These are phyloP conservation scores for Athrips mouffetella DNA, from an alignment of 2,888 invertebrate species.

Conservation along the genomic window DNA sequence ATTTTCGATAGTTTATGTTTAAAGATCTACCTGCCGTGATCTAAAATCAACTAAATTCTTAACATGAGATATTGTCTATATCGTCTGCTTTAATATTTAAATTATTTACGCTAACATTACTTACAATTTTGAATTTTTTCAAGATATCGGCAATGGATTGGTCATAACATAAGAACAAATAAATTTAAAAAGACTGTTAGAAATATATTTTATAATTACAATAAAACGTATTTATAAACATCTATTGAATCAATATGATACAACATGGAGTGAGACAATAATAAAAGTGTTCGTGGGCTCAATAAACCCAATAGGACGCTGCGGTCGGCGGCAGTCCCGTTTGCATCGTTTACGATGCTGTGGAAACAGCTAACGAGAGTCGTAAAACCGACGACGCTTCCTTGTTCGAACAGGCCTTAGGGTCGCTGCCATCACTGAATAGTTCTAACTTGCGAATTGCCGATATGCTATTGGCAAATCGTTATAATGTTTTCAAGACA, in stretches of 20 bases:
- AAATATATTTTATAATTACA: no score
- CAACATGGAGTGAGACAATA: background rate
- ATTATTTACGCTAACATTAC: no score
- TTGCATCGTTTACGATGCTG: slow-evolving; percentile 23
- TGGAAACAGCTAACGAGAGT: slow-evolving; percentile 22
- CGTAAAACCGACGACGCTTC: slow-evolving; percentile 25
- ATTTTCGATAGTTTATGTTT: no score
- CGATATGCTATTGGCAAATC: background rate
- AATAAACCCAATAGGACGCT: slow-evolving; percentile 6
- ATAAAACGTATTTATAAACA: no score
- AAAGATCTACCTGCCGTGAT: no score
- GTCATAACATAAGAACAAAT: no score
- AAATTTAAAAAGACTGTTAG: no score
- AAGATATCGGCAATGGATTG: background rate
- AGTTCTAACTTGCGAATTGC: background rate
- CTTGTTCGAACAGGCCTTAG: slow-evolving; percentile 15
- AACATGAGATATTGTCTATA: no score
- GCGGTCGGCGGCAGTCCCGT: slow-evolving; percentile 17
- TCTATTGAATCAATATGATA: background rate
- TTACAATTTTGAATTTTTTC: no score
- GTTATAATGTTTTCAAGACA: background rate
- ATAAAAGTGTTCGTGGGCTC: background rate
- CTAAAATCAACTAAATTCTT: no score
- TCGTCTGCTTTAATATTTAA: no score
- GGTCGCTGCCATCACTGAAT: background rate